These are phyloP conservation scores for Labrus mixtus DNA, from an alignment of 2,113 vertebrate species.

Conservation along the genomic window DNA sequence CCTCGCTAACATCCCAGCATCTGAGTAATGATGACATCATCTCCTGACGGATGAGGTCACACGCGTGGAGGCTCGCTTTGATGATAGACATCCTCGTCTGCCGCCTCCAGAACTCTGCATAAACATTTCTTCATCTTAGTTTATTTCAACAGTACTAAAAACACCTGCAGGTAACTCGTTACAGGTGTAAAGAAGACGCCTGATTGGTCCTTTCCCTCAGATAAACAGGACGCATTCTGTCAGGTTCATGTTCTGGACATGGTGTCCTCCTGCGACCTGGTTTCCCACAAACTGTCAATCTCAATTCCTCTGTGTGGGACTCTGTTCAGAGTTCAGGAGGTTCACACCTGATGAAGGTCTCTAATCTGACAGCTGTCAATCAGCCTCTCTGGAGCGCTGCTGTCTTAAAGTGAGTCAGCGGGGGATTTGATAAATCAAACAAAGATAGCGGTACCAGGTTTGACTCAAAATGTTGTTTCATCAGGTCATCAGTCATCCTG, in stretches of 20 bases:
- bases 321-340: constrained; percentile 33
- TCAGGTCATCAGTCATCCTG: too few species aligned
- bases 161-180: too few species aligned
- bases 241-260: constrained; percentile 1
- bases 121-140: neutral
- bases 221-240: neutral
- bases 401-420: too few species aligned
- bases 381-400: neutral
- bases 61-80: constrained; percentile 15
- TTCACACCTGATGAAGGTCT: constrained; percentile 22
- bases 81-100: neutral
- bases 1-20: constrained; percentile 38
- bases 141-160: too few species aligned
- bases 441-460: too few species aligned
- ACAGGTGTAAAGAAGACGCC: neutral
- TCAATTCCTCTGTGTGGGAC: neutral
- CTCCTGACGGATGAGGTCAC: constrained; percentile 34
- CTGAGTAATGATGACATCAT: constrained; percentile 58
- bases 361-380: constrained; percentile 40
- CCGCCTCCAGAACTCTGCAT: neutral
- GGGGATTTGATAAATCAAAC: too few species aligned
- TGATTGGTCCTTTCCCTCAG: neutral
- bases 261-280: neutral
- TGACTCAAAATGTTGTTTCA: too few species aligned
- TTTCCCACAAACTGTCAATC: neutral